Evolutionary conservation across 35 echinoderm and acorn worm genomes (phyloP).

Genomic region (Ptychodera flava): DNA sequence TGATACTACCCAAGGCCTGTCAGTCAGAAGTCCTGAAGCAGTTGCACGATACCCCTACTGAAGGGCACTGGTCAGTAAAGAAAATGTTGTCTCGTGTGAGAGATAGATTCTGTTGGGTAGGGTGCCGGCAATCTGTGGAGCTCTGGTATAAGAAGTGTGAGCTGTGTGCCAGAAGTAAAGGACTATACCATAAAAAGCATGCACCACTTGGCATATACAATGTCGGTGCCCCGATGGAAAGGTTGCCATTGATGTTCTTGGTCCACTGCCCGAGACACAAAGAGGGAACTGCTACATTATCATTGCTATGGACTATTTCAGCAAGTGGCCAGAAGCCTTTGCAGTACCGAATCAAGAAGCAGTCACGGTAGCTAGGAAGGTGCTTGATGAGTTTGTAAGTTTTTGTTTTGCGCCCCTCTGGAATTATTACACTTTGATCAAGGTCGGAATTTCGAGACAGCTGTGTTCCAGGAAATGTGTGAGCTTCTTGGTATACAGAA

Average conservation of each 20-base stretch:
- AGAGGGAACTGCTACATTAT: slow-evolving; percentile 53
- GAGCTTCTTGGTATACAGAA: slow-evolving; percentile 32
- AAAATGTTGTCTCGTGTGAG: slow-evolving; percentile 2
- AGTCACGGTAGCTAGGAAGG: slow-evolving; percentile 29
- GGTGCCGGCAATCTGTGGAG: slow-evolving; percentile 10
- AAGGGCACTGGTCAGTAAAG: slow-evolving; percentile 12
- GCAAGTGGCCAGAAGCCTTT: slow-evolving; percentile 59
- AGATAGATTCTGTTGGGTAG: slow-evolving; percentile 36
- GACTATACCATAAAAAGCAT: background rate
- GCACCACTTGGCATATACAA: slow-evolving; percentile 32
- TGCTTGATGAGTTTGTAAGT: slow-evolving; percentile 25
- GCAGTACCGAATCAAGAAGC: slow-evolving; percentile 55
- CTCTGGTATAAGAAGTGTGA: slow-evolving; percentile 10
- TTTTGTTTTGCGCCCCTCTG: slow-evolving; percentile 8
- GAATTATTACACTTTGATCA: slow-evolving; percentile 45
- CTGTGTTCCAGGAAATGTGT: slow-evolving; percentile 32
- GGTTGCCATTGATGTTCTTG: slow-evolving; percentile 65
- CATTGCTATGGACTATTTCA: slow-evolving; percentile 60
- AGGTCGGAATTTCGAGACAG: slow-evolving; percentile 38
- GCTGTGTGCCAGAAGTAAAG: slow-evolving; percentile 14
- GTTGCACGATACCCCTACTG: background rate
- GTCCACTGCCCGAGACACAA: slow-evolving; percentile 59
- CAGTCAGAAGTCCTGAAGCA: background rate
- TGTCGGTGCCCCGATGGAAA: slow-evolving; percentile 46
- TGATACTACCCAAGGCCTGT: background rate